These are phyloP conservation scores for Cuculus canorus DNA, from an alignment of 2,797 vertebrate genomes.

Conservation along the genomic window DNA sequence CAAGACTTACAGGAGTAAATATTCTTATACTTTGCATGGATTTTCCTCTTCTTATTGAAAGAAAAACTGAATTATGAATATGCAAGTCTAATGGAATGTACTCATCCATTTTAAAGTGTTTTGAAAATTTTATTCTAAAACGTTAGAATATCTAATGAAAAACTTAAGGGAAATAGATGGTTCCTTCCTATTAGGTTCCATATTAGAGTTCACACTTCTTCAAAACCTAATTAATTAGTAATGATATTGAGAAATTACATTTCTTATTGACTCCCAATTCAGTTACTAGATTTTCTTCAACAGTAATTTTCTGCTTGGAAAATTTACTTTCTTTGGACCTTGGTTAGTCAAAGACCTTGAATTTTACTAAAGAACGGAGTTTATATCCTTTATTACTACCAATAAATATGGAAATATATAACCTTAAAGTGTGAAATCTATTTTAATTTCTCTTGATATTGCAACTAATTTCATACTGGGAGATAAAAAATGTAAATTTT, in stretches of 20 bases:
- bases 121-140: conserved; percentile 40
- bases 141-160: conserved; percentile 36
- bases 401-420: neutral
- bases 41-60: neutral
- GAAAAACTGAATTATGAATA: conserved; percentile 8
- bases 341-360: neutral
- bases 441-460: neutral
- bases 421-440: neutral
- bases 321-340: neutral
- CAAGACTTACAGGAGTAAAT: neutral
- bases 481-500: neutral
- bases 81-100: conserved; percentile 6
- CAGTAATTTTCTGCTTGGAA: conserved; percentile 50
- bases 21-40: neutral
- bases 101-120: conserved; percentile 41
- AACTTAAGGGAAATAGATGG: neutral
- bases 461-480: neutral
- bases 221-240: conserved; percentile 34
- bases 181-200: neutral
- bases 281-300: conserved; percentile 27
- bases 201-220: neutral
- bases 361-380: neutral
- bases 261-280: conserved; percentile 32
- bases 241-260: conserved; percentile 21
- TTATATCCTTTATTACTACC: neutral